Percentiles rank a stretch among this genome's conserved stretches.
Evolutionary conservation across 2,888 invertebrate species (phyloP).

Genomic region (Philhelius pedissequus): DNA sequence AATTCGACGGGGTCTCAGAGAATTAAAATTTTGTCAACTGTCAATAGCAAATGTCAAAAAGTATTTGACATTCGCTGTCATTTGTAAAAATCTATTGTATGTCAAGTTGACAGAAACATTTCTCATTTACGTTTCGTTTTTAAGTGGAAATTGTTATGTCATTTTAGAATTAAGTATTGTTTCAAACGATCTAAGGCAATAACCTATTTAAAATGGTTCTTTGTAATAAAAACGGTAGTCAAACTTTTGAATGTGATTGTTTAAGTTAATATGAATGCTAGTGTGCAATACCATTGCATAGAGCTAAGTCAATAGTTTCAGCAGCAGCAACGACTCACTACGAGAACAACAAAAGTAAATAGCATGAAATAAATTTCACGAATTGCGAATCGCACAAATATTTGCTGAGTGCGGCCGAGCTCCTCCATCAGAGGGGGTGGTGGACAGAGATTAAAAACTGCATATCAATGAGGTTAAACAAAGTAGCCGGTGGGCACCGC

Average conservation of each 20-base stretch:
- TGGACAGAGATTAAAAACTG: conserved; percentile 40
- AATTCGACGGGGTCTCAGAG: too few species aligned
- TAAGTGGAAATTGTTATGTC: too few species aligned
- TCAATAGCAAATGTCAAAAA: too few species aligned
- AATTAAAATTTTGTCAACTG: too few species aligned
- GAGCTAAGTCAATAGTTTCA: conserved; percentile 34
- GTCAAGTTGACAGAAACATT: too few species aligned
- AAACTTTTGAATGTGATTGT: neutral
- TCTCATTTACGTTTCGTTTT: too few species aligned
- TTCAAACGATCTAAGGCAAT: too few species aligned
- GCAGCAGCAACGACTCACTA: neutral
- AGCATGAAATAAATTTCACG: conserved; percentile 52
- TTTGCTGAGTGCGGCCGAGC: conserved; percentile 31
- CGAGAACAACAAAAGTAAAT: neutral
- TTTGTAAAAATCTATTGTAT: too few species aligned
- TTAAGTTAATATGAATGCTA: neutral
- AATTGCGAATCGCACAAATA: conserved; percentile 61
- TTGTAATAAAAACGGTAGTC: neutral
- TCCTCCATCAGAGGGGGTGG: neutral
- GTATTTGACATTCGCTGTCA: too few species aligned
- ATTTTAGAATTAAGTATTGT: too few species aligned
- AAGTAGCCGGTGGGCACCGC: conserved; percentile 58
- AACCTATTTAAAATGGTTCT: too few species aligned
- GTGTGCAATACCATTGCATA: neutral
- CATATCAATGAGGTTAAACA: conserved; percentile 66